Evolutionary conservation across 2,888 invertebrate species (phyloP), one percentile per base, ranked within the genome.

Genomic region (Brenthis hecate): DNA sequence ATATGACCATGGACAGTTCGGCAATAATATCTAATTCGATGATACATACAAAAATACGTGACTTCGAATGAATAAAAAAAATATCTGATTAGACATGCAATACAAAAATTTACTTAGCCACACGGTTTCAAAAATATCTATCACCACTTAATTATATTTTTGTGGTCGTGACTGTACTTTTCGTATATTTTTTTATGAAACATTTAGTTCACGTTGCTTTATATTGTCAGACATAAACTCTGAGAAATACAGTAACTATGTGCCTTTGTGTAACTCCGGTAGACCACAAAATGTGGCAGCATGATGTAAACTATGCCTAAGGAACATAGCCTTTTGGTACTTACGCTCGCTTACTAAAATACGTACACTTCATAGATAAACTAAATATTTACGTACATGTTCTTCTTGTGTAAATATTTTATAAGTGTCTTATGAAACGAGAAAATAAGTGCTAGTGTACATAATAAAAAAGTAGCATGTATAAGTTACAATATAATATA

Each of bases 191-290:
- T 56, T 56, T 57, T 11, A 16, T 43, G 47, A 11, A n/a, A 51
- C 16, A 23, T 23, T 51, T 28, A 14, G 13, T 51, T 48, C 13
- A n/a, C 13, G 19, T 16, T 43, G 47, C 54, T 14, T 54, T 47
- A 66, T 48, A 66, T 58, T 66, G 63, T 70, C 66, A 55, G 56
- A 69, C 55, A 70, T 63, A 70, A 70, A 70, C 63, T 66, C 62
- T 66, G 54, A 70, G 67, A 56, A 56, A 67, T 60, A 67, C 53
- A 64, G 53, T 64, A 60, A 70, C 63, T 70, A 64, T 70, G 66
- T 50, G 67, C 64, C 67, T 70, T 70, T 70, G 70, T 68, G 64
- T 70, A 54, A 67, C 68, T 67, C 58, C 48, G 70, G 70, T 67
- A 65, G 60, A 67, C 70, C 70, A 23, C 70, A 68, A 57, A 70